These are phyloP conservation scores for Reticulitermes lucifugus DNA, from an alignment of 2,888 invertebrate genomes.

Conservation along the genomic window DNA sequence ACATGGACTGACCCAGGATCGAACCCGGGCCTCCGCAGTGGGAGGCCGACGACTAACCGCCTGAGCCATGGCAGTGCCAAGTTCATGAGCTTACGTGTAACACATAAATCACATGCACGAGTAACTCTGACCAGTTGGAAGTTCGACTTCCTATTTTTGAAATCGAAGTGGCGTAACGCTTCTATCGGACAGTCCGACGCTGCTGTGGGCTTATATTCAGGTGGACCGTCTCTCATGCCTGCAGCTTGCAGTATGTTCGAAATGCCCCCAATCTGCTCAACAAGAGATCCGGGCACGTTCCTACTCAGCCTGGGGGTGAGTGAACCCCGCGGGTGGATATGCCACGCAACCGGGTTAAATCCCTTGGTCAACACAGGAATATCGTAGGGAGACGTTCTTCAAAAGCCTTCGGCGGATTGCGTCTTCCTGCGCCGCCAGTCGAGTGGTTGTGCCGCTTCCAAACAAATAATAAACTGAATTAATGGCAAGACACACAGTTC, in stretches of 20 bases:
- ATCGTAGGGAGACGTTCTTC: not conserved
- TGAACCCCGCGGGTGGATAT: not conserved
- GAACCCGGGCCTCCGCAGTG: too few relatives aligned
- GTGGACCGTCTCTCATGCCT: conserved; percentile 22
- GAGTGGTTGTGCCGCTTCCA: not conserved
- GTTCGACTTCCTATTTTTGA: too few relatives aligned
- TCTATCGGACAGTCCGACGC: not conserved
- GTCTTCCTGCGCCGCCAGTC: not conserved
- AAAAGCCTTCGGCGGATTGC: not conserved
- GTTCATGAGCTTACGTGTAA: too few relatives aligned
- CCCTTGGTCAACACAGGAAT: conserved; percentile 25
- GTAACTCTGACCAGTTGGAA: too few relatives aligned
- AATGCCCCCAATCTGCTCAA: conserved; percentile 30
- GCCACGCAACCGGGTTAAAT: conserved; percentile 30
- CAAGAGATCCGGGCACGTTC: conserved; percentile 27
- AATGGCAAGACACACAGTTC: too few relatives aligned
- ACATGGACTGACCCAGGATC: too few relatives aligned
- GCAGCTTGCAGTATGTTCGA: not conserved
- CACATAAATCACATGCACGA: too few relatives aligned
- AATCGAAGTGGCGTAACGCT: too few relatives aligned
- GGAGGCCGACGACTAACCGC: too few relatives aligned
- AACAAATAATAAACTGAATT: not conserved
- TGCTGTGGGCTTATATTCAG: not conserved
- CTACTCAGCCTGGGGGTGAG: not conserved
- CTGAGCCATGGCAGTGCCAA: too few relatives aligned